Evolutionary conservation across 2,113 vertebrate genomes (phyloP).

Genomic region (Furnarius figulus): DNA sequence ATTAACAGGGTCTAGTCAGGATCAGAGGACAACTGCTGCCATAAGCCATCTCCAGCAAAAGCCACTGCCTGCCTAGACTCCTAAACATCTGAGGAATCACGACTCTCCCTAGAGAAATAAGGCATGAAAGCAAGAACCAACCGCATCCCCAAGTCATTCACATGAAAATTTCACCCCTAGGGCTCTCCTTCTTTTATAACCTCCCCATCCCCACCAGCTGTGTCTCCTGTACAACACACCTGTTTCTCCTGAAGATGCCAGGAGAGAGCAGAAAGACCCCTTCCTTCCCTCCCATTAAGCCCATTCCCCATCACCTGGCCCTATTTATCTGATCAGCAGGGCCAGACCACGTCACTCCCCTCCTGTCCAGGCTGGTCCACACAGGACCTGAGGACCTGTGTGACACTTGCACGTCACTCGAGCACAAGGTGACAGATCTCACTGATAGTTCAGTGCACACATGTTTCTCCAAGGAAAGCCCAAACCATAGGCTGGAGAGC

Average conservation of each 20-base stretch:
- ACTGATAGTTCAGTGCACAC: background rate
- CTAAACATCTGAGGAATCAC: background rate
- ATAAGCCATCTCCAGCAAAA: background rate
- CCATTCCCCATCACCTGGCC: background rate
- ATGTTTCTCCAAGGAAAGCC: background rate
- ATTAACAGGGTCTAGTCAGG: background rate
- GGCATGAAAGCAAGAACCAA: background rate
- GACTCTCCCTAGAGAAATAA: background rate
- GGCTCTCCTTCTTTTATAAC: background rate
- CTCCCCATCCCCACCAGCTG: background rate
- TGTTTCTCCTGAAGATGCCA: background rate
- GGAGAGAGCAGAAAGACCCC: background rate
- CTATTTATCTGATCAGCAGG: background rate
- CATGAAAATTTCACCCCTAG: background rate
- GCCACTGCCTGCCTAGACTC: background rate
- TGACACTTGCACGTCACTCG: rapidly evolving
- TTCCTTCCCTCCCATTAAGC: background rate
- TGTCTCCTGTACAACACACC: background rate
- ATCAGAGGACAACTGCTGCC: background rate
- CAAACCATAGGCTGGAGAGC: background rate
- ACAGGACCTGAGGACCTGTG: background rate
- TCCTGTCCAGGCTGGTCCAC: background rate
- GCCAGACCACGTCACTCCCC: background rate
- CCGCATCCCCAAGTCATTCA: background rate
- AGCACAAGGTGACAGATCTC: background rate